A percentile compares a stretch with the other conserved stretches of the same genome.
These are phyloP conservation scores for Peromyscus maniculatus DNA, from an alignment of 2,113 vertebrate species.

Conservation along the genomic window DNA sequence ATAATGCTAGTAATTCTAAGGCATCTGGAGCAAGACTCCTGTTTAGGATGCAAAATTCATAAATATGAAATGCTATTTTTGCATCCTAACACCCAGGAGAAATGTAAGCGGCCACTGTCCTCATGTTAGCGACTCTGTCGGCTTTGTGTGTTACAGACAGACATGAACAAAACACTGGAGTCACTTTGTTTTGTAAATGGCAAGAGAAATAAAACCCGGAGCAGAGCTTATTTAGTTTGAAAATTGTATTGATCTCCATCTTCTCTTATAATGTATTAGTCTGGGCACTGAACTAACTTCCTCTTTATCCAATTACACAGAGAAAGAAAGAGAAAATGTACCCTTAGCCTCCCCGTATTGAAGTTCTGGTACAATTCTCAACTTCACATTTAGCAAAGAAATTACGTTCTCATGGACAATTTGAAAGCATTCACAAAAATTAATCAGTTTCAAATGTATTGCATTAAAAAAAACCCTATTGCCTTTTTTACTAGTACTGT, in stretches of 20 bases:
- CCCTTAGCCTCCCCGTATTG: neutral
- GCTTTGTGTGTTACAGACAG: constrained; percentile 21
- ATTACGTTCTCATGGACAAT: constrained; percentile 47
- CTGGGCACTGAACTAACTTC: constrained; percentile 54
- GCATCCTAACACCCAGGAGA: neutral
- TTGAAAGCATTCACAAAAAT: constrained; percentile 73
- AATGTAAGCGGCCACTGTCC: neutral
- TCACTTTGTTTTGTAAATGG: constrained; percentile 62
- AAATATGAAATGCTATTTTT: constrained; percentile 21
- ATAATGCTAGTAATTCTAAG: constrained; percentile 30
- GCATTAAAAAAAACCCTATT: constrained; percentile 63
- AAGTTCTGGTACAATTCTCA: constrained; percentile 44
- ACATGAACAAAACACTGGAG: neutral
- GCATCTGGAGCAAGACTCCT: neutral
- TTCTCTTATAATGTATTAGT: constrained; percentile 57
- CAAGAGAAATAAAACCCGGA: constrained; percentile 60
- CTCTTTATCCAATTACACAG: constrained; percentile 66
- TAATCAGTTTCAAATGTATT: constrained; percentile 72
- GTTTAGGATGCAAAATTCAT: constrained; percentile 14
- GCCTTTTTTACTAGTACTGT: constrained; percentile 49
- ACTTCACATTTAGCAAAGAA: constrained; percentile 58
- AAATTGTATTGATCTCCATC: constrained; percentile 71
- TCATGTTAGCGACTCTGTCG: neutral
- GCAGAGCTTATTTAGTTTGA: constrained; percentile 70
- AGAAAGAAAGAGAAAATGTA: constrained; percentile 1